A percentile compares a stretch with the other conserved stretches of the same genome.
phyloP scores from a whole-genome alignment of 2,888 invertebrate genomes.

The Drosophila helvetica region DNA sequence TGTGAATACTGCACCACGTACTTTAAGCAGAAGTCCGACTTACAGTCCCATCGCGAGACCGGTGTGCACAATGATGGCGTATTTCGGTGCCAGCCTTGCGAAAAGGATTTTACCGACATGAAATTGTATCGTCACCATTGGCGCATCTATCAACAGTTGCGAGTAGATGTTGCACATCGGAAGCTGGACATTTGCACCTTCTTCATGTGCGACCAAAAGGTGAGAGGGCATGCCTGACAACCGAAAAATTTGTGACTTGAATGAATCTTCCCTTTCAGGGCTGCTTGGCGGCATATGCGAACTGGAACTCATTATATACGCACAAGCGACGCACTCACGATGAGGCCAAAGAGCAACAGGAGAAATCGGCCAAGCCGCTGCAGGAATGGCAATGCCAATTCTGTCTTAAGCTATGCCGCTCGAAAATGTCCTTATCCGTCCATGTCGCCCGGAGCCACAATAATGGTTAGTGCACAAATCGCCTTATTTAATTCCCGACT shows the following conservation, averaged over 20 bases:
- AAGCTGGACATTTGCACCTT: conserved; percentile 58
- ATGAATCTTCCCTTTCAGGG: conserved; percentile 50
- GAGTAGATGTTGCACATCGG: conserved; percentile 52
- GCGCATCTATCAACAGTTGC: conserved; percentile 55
- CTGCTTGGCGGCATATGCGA: conserved; percentile 74
- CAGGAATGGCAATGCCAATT: conserved; percentile 77
- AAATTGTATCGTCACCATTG: conserved; percentile 71
- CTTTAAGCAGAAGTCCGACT: conserved; percentile 62
- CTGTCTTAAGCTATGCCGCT: conserved; percentile 75
- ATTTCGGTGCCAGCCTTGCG: conserved; percentile 67
- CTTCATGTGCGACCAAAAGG: conserved; percentile 78
- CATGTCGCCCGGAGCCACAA: conserved; percentile 83
- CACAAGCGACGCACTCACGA: conserved; percentile 75
- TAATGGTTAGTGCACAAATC: conserved; percentile 66
- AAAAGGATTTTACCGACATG: conserved; percentile 60
- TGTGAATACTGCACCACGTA: conserved; percentile 81
- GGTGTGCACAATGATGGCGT: conserved; percentile 67
- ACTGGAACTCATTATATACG: conserved; percentile 79
- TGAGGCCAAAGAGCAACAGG: conserved; percentile 9
- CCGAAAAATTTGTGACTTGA: neutral
- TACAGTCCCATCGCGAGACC: conserved; percentile 73
- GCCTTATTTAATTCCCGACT: fast-evolving
- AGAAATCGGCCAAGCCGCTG: conserved; percentile 2
- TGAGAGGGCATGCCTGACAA: conserved; percentile 33
- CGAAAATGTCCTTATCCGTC: conserved; percentile 82